Evolutionary conservation across 2,797 vertebrate genomes (phyloP).

Genomic region (Neostethus bicornis): DNA sequence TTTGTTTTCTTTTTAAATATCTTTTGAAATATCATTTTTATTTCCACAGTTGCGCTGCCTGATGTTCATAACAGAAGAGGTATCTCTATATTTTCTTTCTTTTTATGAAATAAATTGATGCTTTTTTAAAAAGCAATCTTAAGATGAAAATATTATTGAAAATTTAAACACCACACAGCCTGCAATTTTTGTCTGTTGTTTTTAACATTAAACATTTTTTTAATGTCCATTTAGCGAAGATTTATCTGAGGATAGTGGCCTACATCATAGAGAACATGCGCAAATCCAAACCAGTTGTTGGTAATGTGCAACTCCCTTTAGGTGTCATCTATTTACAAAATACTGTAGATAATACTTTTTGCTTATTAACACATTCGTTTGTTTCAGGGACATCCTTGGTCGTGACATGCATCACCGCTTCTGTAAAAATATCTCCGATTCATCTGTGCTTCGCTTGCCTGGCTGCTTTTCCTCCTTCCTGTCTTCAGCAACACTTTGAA

Average conservation of each 20-base stretch:
- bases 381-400: conserved; percentile 53
- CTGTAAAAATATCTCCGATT: neutral
- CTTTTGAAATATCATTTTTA: neutral
- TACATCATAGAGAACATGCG: neutral
- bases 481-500: conserved; percentile 24
- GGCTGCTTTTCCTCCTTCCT: conserved; percentile 2
- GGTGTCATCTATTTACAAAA: neutral
- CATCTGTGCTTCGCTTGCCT: conserved; percentile 65
- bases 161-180: neutral
- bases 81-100: conserved; percentile 17
- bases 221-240: neutral
- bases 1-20: neutral
- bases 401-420: conserved; percentile 38
- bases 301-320: conserved; percentile 26
- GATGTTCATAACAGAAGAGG: neutral
- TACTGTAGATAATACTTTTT: neutral
- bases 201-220: neutral
- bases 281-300: conserved; percentile 24
- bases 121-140: neutral
- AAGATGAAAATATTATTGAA: neutral
- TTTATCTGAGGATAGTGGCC: neutral
- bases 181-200: neutral
- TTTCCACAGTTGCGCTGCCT: neutral
- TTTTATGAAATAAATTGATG: neutral
- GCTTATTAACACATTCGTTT: neutral